Base-by-base conservation (phyloP, 2,113 vertebrate species). In the Hyaena hyaena region DNA sequence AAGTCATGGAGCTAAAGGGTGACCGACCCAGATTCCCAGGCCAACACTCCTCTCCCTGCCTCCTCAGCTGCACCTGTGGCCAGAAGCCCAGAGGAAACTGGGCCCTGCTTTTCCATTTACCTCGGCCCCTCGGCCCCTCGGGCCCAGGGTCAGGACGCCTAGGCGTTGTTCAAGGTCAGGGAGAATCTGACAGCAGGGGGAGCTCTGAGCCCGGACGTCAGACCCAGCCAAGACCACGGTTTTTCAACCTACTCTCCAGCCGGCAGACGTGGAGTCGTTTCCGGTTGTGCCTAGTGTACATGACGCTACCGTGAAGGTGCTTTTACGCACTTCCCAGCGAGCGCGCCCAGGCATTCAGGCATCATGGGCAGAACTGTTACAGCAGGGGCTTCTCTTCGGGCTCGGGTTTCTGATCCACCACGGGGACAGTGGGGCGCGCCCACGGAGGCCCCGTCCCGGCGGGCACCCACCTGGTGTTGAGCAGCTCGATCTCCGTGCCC, bases 401-500 rank as follows among this genome's bases (percentile, higher is more conserved):
- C 58, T 88, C 17, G 9, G 77, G 10, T 28, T 53, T 50, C 48
- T 24, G 0, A 0, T 17, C 73, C 15, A 0, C 7, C 14, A 53
- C 7, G 65, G 71, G 53, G 19, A 65, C 0, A 24, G 16, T 2
- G 2, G 16, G 19, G n/a, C 1, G 2, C 0, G 24, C 7, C 23
- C 1, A 23, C 1, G 55, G 21, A 2, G 19, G 19, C 58, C 58
- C 58, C 6, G 0, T 45, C 39, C 33, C 0, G 5, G 12, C 23
- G 0, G 61, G 12, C 26, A 11, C 69, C 8, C 98, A 99, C 99
- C 99, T 99, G 97, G 99, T 99, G 88, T 97, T 99, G 31, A 99
- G 99, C 82, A 99, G 99, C 83, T 99, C 99, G 12, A 99, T 99
- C 99, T 99, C 99, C 0, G 99, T 99, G 98, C 97, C 98, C 97